Evolutionary conservation across 2,797 vertebrate genomes (phyloP).

Genomic region (Sebastes taczanowskii): DNA sequence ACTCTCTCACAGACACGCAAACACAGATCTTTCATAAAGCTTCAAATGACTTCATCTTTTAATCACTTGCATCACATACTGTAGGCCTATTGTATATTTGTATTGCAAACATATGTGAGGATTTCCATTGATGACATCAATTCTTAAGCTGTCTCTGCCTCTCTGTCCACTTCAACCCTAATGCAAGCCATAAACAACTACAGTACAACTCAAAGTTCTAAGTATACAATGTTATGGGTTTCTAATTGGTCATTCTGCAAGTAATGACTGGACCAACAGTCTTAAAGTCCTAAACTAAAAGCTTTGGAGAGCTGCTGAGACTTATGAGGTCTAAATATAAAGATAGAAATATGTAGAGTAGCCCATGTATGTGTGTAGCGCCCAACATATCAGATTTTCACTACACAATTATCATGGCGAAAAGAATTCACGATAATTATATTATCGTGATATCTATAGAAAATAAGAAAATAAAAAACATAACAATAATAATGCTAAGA

Average conservation of each 20-base stretch:
- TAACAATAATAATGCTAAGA: no score
- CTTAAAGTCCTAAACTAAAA: neutral
- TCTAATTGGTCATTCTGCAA: neutral
- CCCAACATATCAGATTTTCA: no score
- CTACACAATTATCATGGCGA: no score
- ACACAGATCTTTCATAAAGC: constrained; percentile 3
- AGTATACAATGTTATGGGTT: neutral
- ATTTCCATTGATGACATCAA: constrained; percentile 4
- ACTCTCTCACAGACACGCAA: neutral
- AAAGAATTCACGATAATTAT: no score
- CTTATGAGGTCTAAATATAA: neutral
- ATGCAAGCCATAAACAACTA: neutral
- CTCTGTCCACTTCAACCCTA: neutral
- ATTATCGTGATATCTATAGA: no score
- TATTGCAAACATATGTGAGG: constrained; percentile 10
- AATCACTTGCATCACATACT: neutral
- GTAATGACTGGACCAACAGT: neutral
- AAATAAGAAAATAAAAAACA: no score
- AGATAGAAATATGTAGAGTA: neutral
- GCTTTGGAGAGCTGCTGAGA: neutral
- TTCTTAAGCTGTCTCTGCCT: neutral
- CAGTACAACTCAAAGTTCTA: neutral
- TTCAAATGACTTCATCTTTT: constrained; percentile 20
- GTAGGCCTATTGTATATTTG: neutral
- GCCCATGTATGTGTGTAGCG: no score